Conservation (phyloP, 2,888 invertebrate species). For the Synergus itoensis region DNA sequence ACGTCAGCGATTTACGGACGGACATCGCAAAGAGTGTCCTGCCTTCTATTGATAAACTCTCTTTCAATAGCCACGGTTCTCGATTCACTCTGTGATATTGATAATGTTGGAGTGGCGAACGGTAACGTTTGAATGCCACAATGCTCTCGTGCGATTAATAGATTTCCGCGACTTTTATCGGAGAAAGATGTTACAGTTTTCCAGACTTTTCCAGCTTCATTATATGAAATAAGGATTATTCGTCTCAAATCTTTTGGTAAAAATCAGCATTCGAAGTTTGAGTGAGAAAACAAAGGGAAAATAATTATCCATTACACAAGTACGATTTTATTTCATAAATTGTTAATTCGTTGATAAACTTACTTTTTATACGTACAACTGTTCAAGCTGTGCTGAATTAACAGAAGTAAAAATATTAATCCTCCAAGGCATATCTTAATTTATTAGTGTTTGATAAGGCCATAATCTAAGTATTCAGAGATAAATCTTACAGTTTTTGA, state of each 20-base stretch:
- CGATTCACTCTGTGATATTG: conserved; percentile 49
- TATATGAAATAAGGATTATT: neutral
- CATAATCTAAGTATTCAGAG: no score
- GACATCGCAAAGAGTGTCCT: neutral
- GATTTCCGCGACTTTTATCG: conserved; percentile 42
- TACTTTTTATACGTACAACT: no score
- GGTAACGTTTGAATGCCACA: conserved; percentile 52
- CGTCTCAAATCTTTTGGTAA: neutral
- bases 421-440: no score
- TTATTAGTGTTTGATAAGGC: neutral
- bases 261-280: neutral
- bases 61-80: conserved; percentile 49
- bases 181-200: no score
- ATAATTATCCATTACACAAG: neutral
- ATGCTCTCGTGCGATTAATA: conserved; percentile 53
- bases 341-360: no score
- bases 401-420: no score
- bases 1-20: conserved; percentile 48
- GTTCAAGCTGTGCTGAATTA: no score
- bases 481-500: no score
- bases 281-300: neutral
- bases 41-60: conserved; percentile 51
- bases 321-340: no score
- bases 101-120: conserved; percentile 54
- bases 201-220: no score